A percentile compares a stretch with the other conserved stretches of the same genome.
Evolutionary conservation across 2,113 vertebrate genomes (phyloP).

Genomic region (Petaurus breviceps): DNA sequence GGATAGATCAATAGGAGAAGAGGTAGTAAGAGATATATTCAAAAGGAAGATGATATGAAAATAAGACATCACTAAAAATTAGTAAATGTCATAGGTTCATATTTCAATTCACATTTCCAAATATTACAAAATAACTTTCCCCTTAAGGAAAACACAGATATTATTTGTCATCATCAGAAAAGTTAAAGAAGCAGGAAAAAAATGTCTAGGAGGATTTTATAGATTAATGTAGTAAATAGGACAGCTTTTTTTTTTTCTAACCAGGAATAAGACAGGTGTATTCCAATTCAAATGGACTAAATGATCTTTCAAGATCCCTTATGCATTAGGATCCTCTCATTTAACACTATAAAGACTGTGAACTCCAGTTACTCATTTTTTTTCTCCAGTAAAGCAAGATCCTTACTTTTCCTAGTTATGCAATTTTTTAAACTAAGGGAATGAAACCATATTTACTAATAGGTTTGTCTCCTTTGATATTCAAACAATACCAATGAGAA

Average conservation of each 20-base stretch:
- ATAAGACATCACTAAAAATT: not conserved
- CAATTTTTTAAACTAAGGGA: not conserved
- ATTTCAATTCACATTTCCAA: not conserved
- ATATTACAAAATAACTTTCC: constrained; percentile 28
- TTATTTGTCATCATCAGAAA: not conserved
- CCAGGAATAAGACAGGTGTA: not conserved
- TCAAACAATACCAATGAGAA: not conserved
- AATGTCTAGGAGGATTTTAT: constrained; percentile 2
- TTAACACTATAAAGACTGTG: not conserved
- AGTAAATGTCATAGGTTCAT: not conserved
- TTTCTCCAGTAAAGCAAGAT: constrained; percentile 6
- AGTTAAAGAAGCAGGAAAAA: not conserved
- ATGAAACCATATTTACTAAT: not conserved
- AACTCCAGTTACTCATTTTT: constrained; percentile 36
- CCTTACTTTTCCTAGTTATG: not conserved
- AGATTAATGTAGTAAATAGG: constrained; percentile 20
- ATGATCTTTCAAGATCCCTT: not conserved
- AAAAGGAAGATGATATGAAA: not conserved
- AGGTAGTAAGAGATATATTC: not conserved
- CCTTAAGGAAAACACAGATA: not conserved
- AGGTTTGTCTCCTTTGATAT: not conserved
- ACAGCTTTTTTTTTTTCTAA: constrained; percentile 14
- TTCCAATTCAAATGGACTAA: not conserved
- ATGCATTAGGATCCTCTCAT: not conserved
- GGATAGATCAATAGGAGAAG: not conserved